Evolutionary conservation across 1,140 invertebrate genomes (phyloP).

Genomic region (Trichonephila clavata): DNA sequence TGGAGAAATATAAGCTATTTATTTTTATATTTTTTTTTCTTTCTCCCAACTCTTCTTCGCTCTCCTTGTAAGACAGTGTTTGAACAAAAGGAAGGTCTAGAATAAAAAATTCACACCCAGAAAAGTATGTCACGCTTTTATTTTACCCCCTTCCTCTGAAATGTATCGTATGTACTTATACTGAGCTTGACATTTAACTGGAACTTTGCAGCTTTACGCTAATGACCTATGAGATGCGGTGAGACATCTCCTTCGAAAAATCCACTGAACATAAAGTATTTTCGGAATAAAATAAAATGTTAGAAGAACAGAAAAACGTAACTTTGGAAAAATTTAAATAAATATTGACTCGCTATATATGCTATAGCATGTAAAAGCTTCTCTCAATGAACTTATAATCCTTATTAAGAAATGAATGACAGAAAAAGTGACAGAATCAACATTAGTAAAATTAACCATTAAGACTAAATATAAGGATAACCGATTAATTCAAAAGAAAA

Average conservation of each 20-base stretch:
- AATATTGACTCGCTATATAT: no score
- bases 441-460: no score
- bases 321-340: no score
- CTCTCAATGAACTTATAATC: no score
- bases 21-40: constrained; percentile 40
- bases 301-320: not conserved
- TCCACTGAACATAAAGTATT: not conserved
- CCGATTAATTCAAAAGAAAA: no score
- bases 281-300: not conserved
- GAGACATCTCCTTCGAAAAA: not conserved
- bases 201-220: constrained; percentile 25
- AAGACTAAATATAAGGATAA: no score
- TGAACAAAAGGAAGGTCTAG: constrained; percentile 37
- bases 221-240: constrained; percentile 14
- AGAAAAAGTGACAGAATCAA: no score
- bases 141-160: not conserved
- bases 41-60: not conserved
- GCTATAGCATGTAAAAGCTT: no score
- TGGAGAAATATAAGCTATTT: constrained; percentile 55
- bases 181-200: constrained; percentile 36
- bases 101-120: constrained; percentile 37
- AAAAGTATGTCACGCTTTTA: constrained; percentile 29
- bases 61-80: constrained; percentile 60
- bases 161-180: constrained; percentile 27
- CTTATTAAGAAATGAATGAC: no score